phyloP scores from a whole-genome alignment of 2,888 invertebrate species.

The Agrotis ipsilon region DNA sequence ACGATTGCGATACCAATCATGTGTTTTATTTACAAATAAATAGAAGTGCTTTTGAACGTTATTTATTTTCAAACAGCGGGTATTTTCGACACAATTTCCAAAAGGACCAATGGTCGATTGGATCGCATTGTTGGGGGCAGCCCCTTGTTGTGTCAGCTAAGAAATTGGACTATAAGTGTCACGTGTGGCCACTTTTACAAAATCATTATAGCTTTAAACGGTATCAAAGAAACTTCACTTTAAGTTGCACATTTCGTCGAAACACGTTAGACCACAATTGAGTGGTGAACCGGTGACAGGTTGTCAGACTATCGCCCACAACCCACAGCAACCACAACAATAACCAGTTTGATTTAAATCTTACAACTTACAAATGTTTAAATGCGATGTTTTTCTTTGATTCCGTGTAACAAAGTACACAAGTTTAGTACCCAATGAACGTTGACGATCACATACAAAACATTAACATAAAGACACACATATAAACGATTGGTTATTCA shows the following conservation, averaged over 20 bases:
- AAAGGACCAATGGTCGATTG: neutral
- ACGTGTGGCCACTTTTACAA: conserved; percentile 6
- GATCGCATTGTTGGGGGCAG: neutral
- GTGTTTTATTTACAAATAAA: conserved; percentile 31
- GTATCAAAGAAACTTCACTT: conserved; percentile 23
- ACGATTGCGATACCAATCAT: conserved; percentile 3
- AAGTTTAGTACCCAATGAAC: conserved; percentile 51
- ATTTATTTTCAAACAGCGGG: conserved; percentile 2
- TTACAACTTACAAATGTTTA: conserved; percentile 51
- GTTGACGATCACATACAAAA: conserved; percentile 52
- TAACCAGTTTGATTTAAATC: conserved; percentile 61
- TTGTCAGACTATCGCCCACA: conserved; percentile 55
- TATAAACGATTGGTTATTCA: conserved; percentile 57
- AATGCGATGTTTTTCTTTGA: conserved; percentile 46
- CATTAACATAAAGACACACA: conserved; percentile 61
- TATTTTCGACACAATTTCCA: neutral
- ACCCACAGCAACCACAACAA: conserved; percentile 50
- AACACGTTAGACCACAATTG: conserved; percentile 51
- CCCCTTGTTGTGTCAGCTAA: conserved; percentile 1
- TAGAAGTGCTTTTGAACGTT: conserved; percentile 13
- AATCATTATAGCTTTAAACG: conserved; percentile 10
- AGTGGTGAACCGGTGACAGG: conserved; percentile 48
- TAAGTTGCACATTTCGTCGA: conserved; percentile 39
- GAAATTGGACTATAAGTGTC: neutral
- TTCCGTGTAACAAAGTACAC: conserved; percentile 37